These are phyloP conservation scores for Stenichneumon culpator DNA, from an alignment of 2,888 invertebrate genomes.

Conservation along the genomic window DNA sequence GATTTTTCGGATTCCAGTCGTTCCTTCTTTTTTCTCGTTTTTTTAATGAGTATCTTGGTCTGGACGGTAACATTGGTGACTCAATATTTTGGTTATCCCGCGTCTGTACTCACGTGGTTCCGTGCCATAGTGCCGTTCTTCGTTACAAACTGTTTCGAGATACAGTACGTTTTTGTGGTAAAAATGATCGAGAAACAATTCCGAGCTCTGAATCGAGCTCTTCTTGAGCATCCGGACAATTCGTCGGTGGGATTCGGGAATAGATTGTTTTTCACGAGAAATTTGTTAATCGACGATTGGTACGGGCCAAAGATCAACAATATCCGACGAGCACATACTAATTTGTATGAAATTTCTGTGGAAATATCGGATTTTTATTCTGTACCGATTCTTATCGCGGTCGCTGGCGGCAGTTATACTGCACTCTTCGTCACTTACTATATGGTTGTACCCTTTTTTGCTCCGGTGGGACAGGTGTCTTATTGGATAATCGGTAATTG, in stretches of 20 bases:
- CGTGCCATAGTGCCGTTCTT: conserved; percentile 8
- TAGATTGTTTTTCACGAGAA: too few relatives aligned
- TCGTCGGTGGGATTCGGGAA: not conserved
- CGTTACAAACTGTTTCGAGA: conserved; percentile 29
- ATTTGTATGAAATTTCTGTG: conserved; percentile 59
- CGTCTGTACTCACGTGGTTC: not conserved
- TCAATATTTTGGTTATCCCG: not conserved
- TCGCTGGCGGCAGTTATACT: conserved; percentile 33
- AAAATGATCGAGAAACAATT: conserved; percentile 52
- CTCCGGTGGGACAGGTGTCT: not conserved
- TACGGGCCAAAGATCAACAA: conserved; percentile 31
- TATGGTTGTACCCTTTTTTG: conserved; percentile 28
- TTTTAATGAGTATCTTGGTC: not conserved
- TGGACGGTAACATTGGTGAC: not conserved
- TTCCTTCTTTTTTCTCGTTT: not conserved
- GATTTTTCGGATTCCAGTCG: not conserved
- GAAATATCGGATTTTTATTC: conserved; percentile 67
- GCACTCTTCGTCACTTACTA: conserved; percentile 53
- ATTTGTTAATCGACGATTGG: too few relatives aligned
- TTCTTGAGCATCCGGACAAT: conserved; percentile 4
- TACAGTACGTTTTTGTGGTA: conserved; percentile 64
- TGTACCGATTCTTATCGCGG: conserved; percentile 22
- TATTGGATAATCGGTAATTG: not conserved
- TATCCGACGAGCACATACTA: conserved; percentile 43
- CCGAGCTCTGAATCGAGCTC: conserved; percentile 46